Evolutionary conservation across 1,140 invertebrate genomes (phyloP).

Genomic region (Stegodyphus mimosarum): DNA sequence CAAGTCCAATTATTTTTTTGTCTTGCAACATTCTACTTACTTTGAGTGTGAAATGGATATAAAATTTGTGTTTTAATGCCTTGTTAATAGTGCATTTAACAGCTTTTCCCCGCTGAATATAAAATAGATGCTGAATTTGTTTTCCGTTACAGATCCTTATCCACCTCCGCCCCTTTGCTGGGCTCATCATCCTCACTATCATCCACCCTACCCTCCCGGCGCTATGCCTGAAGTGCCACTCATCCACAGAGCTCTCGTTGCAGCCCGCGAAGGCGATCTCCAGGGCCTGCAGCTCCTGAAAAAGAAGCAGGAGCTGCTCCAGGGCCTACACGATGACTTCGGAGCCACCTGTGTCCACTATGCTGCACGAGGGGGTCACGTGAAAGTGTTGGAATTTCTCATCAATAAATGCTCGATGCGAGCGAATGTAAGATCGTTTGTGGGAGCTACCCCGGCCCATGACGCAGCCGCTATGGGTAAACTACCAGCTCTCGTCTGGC

Average conservation of each 20-base stretch:
- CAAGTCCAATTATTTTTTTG: too few relatives aligned
- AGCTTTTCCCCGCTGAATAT: too few relatives aligned
- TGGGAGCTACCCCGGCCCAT: constrained; percentile 69
- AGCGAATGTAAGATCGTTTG: constrained; percentile 64
- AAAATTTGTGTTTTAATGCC: too few relatives aligned
- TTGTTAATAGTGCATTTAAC: too few relatives aligned
- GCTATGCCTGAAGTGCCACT: constrained; percentile 61
- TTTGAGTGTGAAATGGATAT: too few relatives aligned
- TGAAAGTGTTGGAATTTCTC: constrained; percentile 67
- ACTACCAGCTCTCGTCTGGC: constrained; percentile 68
- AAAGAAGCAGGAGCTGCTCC: constrained; percentile 62
- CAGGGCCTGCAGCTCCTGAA: constrained; percentile 62
- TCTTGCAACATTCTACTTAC: too few relatives aligned
- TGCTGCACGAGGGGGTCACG: constrained; percentile 67
- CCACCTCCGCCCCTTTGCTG: constrained; percentile 15
- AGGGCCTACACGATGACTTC: constrained; percentile 64
- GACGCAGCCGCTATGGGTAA: constrained; percentile 70
- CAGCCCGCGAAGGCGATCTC: constrained; percentile 63
- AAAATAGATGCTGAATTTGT: too few relatives aligned
- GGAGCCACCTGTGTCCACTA: constrained; percentile 69
- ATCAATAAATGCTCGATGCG: constrained; percentile 64
- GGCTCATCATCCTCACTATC: constrained; percentile 32
- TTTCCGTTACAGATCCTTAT: background rate
- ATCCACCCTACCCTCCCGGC: background rate
- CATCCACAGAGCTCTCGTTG: constrained; percentile 62